phyloP scores from a whole-genome alignment of 2,888 invertebrate genomes.

The Leucozona laternaria region DNA sequence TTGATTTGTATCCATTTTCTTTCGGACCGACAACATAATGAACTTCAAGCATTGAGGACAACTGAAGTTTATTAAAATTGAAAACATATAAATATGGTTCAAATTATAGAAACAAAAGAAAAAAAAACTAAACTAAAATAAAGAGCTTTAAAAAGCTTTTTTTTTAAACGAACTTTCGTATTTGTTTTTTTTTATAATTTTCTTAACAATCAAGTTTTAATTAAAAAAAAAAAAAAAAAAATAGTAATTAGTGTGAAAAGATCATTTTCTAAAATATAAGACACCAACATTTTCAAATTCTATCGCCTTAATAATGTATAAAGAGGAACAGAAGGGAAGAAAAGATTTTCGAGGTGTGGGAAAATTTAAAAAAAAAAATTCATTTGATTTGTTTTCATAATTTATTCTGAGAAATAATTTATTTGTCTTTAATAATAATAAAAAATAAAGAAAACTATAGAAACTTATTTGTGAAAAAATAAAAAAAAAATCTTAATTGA shows the following conservation, averaged over 20 bases:
- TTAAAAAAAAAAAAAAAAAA: neutral
- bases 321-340: neutral
- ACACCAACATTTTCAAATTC: slow-evolving; percentile 4
- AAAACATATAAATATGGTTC: too few relatives aligned
- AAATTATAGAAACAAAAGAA: too few relatives aligned
- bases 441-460: slow-evolving; percentile 33
- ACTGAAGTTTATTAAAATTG: too few relatives aligned
- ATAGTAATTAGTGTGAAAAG: too few relatives aligned
- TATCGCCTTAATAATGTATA: neutral
- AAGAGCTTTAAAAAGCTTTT: too few relatives aligned
- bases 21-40: too few relatives aligned
- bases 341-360: slow-evolving; percentile 3
- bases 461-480: slow-evolving; percentile 28
- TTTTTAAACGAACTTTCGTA: too few relatives aligned
- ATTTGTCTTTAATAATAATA: slow-evolving; percentile 31
- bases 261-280: neutral
- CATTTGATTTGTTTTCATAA: slow-evolving; percentile 35
- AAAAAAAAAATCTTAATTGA: slow-evolving; percentile 1
- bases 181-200: neutral
- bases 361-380: slow-evolving; percentile 1
- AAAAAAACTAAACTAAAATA: too few relatives aligned
- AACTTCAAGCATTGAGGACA: too few relatives aligned
- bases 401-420: slow-evolving; percentile 57
- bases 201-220: neutral
- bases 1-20: too few relatives aligned